phyloP scores from a whole-genome alignment of 1,140 invertebrate species.

The Solen grandis region DNA sequence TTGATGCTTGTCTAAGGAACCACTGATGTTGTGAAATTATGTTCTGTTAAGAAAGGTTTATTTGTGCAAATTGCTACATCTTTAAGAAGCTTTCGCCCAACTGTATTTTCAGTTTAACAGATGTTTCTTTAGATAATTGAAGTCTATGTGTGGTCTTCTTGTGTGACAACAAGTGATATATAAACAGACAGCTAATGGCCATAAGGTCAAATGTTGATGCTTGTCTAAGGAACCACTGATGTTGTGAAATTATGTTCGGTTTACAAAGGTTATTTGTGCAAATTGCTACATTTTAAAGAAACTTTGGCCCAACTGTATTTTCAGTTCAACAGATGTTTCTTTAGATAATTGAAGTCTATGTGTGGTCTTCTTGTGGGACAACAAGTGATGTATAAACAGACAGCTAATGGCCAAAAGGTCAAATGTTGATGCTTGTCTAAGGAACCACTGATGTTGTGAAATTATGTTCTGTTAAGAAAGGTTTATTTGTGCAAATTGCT shows the following conservation, averaged over 20 bases:
- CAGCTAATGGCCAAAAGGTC: background rate
- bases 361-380: background rate
- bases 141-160: background rate
- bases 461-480: background rate
- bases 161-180: background rate
- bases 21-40: background rate
- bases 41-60: background rate
- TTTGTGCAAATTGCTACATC: background rate
- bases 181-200: background rate
- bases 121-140: background rate
- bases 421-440: background rate
- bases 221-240: background rate
- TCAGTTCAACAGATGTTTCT: background rate
- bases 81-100: background rate
- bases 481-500: background rate
- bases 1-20: background rate
- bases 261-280: background rate
- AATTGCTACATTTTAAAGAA: background rate
- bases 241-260: background rate
- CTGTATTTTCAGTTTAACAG: background rate
- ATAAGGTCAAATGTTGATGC: background rate
- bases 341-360: background rate
- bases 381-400: background rate
- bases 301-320: background rate
- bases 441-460: background rate